Conservation (phyloP, 2,888 invertebrate genomes). For the Lottia gigantea region DNA sequence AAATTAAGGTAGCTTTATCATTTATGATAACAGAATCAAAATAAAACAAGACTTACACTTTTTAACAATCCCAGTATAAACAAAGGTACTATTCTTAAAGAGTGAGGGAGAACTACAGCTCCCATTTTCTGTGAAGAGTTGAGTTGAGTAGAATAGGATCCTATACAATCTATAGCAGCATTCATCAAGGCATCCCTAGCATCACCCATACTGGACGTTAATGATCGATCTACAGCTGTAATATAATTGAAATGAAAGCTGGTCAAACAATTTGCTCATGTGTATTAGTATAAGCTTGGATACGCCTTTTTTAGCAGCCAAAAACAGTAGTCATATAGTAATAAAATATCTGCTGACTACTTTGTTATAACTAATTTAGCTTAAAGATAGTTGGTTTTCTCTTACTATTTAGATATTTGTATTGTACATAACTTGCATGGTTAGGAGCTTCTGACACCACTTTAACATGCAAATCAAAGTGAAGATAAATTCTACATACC, state of each 20-base stretch:
- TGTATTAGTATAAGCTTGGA: no score
- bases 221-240: slow-evolving; percentile 88
- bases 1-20: no score
- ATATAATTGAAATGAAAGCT: slow-evolving; percentile 20
- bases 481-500: slow-evolving; percentile 72
- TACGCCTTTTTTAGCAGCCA: no score
- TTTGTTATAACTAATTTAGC: neutral
- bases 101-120: slow-evolving; percentile 81
- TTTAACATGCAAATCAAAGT: neutral
- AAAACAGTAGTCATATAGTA: no score
- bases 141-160: slow-evolving; percentile 77
- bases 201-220: slow-evolving; percentile 86
- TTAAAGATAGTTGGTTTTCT: neutral
- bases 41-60: slow-evolving; percentile 73
- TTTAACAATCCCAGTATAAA: slow-evolving; percentile 91
- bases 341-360: no score
- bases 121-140: slow-evolving; percentile 69
- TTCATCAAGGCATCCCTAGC: slow-evolving; percentile 97
- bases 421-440: no score
- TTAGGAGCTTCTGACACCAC: no score
- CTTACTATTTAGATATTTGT: neutral
- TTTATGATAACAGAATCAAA: no score
- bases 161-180: slow-evolving; percentile 89
- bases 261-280: neutral
- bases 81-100: slow-evolving; percentile 85